phyloP scores from a whole-genome alignment of 92 coral and sea anemone genomes.

The Hydrozoanthus gracilis region DNA sequence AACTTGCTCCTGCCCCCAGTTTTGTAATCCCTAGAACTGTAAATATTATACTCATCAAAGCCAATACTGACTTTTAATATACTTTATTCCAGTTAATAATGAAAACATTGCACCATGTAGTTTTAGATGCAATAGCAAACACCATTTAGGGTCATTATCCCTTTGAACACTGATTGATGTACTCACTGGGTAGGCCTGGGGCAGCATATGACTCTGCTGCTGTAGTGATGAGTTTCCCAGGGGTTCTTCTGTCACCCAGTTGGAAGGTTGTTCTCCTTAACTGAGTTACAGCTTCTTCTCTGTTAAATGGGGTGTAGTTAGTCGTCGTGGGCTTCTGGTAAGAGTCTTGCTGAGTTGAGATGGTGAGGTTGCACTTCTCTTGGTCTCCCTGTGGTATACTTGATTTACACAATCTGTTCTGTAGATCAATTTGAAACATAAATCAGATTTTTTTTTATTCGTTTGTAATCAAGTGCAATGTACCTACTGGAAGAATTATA shows the following conservation, averaged over 20 bases:
- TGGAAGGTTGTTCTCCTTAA: conserved; percentile 82
- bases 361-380: conserved; percentile 83
- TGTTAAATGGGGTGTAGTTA: conserved; percentile 65
- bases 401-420: conserved; percentile 65
- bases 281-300: conserved; percentile 72
- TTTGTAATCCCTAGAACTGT: too few species aligned
- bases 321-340: conserved; percentile 50
- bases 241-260: conserved; percentile 83
- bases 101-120: too few species aligned
- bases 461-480: too few species aligned
- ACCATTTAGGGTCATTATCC: too few species aligned
- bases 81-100: too few species aligned
- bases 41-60: too few species aligned
- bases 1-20: too few species aligned
- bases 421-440: background rate
- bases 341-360: conserved; percentile 86
- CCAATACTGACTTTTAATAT: too few species aligned
- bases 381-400: conserved; percentile 97
- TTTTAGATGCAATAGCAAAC: too few species aligned
- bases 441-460: background rate
- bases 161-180: too few species aligned
- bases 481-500: too few species aligned
- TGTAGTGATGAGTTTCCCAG: conserved; percentile 69
- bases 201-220: conserved; percentile 75
- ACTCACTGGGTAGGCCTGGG: conserved; percentile 45